These are phyloP conservation scores for Ctenochaetus hawaiiensis DNA, from an alignment of 2,797 vertebrate species.

Conservation along the genomic window DNA sequence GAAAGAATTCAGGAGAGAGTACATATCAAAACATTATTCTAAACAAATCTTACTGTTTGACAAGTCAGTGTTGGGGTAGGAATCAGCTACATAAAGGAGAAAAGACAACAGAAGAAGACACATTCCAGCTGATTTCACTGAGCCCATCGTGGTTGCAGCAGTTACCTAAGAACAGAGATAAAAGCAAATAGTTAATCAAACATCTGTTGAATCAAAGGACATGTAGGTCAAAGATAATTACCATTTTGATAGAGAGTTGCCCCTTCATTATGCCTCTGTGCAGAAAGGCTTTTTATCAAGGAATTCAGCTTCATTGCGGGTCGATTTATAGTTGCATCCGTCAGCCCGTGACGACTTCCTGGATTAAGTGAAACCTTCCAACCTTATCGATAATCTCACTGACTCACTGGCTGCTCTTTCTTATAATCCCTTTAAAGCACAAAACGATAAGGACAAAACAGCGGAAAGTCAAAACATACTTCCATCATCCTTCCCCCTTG, in stretches of 20 bases:
- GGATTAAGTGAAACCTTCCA: slow-evolving; percentile 68
- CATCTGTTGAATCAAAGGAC: slow-evolving; percentile 8
- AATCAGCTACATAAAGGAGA: slow-evolving; percentile 89
- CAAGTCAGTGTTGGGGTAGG: slow-evolving; percentile 88
- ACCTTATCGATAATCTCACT: slow-evolving; percentile 79
- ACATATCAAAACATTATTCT: background rate
- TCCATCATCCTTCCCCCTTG: slow-evolving; percentile 57
- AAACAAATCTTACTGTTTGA: slow-evolving; percentile 84
- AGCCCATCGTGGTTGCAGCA: slow-evolving; percentile 82
- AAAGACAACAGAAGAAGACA: slow-evolving; percentile 86
- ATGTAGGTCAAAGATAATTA: slow-evolving; percentile 33
- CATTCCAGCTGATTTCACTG: slow-evolving; percentile 87
- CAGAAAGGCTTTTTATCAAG: slow-evolving; percentile 44
- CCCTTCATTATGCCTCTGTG: slow-evolving; percentile 52
- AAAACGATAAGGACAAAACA: slow-evolving; percentile 58
- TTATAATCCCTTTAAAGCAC: slow-evolving; percentile 74
- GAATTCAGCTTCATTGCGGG: slow-evolving; percentile 18
- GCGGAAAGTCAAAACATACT: slow-evolving; percentile 72
- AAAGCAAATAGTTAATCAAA: slow-evolving; percentile 32
- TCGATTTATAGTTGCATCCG: slow-evolving; percentile 77
- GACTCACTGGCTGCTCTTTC: slow-evolving; percentile 63
- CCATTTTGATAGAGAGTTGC: slow-evolving; percentile 62
- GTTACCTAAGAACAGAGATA: slow-evolving; percentile 57
- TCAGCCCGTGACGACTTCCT: slow-evolving; percentile 54
- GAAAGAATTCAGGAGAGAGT: background rate